These are phyloP conservation scores for Gymnoscopelus microlampas DNA, from an alignment of 2,797 vertebrate species.

Conservation along the genomic window DNA sequence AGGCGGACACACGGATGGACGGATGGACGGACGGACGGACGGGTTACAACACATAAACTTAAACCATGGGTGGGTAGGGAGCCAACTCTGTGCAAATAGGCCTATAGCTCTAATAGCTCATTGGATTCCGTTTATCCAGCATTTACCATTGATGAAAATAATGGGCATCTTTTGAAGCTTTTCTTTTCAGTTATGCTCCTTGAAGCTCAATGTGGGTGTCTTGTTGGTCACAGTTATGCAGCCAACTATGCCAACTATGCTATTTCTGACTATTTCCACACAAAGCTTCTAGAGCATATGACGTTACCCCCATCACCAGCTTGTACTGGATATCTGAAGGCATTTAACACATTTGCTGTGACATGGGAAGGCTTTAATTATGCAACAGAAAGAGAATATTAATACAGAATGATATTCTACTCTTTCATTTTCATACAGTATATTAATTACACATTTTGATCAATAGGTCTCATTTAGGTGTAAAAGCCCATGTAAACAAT, in stretches of 20 bases:
- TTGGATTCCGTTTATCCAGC: conserved; percentile 24
- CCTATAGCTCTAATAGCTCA: conserved; percentile 8
- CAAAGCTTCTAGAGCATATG: conserved; percentile 18
- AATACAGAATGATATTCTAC: too few species aligned
- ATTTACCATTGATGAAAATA: conserved; percentile 29
- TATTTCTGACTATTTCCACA: conserved; percentile 36
- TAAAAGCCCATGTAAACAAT: too few species aligned
- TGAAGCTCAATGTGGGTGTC: conserved; percentile 33
- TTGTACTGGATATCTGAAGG: conserved; percentile 1
- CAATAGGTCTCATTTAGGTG: too few species aligned
- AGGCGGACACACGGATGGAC: too few species aligned
- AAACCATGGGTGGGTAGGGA: conserved; percentile 16
- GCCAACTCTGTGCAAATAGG: neutral
- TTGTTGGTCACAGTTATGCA: conserved; percentile 26
- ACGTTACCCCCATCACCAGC: conserved; percentile 31
- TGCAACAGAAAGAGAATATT: neutral
- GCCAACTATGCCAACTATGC: conserved; percentile 41
- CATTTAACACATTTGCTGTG: conserved; percentile 18
- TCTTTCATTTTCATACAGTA: too few species aligned
- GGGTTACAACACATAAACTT: neutral
- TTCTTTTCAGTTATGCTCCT: conserved; percentile 41
- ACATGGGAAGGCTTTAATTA: neutral
- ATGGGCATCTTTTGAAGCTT: conserved; percentile 25
- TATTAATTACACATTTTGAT: too few species aligned
- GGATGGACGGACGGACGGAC: too few species aligned